Base-by-base conservation (phyloP, 2,797 vertebrate genomes). In the Poecilia picta region DNA sequence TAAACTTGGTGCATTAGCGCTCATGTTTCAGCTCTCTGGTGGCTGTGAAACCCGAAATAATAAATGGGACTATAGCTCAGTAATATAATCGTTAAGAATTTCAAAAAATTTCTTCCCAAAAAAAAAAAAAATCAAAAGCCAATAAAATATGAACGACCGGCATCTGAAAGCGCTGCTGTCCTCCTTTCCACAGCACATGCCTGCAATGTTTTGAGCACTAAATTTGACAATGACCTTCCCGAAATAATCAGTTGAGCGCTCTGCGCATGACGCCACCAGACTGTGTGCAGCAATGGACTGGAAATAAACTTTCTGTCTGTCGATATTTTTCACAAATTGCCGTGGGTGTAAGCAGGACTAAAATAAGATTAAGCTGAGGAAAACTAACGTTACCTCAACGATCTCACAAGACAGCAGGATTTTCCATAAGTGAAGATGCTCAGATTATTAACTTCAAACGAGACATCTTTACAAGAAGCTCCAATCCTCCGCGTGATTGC, bases 181-280 rank as follows among this genome's bases (percentile, higher is more conserved):
- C 81, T 76, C 75, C 75, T 85, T 72, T 81, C 80, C 82, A 28
- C 83, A 77, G 76, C 74, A 80, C 91, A 91, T 92, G 87, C 89
- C 88, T 62, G 81, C 45, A 80, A 84, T 87, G 76, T 78, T 88
- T 83, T 75, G 62, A 83, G 77, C 83, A 81, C 91, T 93, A 92
- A 91, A 92, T 93, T 89, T 93, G 92, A 90, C 95, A 84, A 93
- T 94, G 95, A 95, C 95, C 95, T 96, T 95, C 94, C 93, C 86
- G 85, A 92, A 94, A 94, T 92, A 94, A 93, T 83, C 90, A 72
- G 80, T 55, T 55, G 81, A 57, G 81, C 81, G 83, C 78, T 74
- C 80, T 74, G 81, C 88, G 84, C 84, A 64, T 76, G 84, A 87
- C 81, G 46, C 74, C 31, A 45, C 53, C 23, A 55, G 68, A 74